Evolutionary conservation across 2,888 invertebrate species (phyloP).

Genomic region (Mesorhabditis belari): DNA sequence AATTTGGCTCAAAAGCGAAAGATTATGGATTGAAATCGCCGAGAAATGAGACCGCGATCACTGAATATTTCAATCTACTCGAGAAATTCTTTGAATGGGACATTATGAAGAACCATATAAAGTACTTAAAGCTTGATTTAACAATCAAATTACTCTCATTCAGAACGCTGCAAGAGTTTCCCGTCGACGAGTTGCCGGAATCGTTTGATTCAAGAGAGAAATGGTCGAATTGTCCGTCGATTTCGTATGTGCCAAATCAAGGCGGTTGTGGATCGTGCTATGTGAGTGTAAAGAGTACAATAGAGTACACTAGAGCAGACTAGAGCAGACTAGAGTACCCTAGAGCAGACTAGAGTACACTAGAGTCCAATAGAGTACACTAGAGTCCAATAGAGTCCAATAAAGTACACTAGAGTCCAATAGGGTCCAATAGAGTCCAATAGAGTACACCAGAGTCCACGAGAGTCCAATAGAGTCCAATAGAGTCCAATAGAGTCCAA

Average conservation of each 20-base stretch:
- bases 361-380: too few species aligned
- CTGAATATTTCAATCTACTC: slow-evolving; percentile 44
- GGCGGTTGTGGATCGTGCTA: slow-evolving; percentile 52
- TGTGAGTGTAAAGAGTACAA: slow-evolving; percentile 18
- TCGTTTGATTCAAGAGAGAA: slow-evolving; percentile 47
- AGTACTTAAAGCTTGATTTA: slow-evolving; percentile 13
- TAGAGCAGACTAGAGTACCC: too few species aligned
- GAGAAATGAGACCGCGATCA: slow-evolving; percentile 46
- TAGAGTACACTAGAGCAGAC: too few species aligned
- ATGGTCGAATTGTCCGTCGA: slow-evolving; percentile 49
- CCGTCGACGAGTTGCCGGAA: slow-evolving; percentile 32
- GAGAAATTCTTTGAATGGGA: slow-evolving; percentile 44
- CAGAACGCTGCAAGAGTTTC: slow-evolving; percentile 40
- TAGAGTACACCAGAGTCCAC: too few species aligned
- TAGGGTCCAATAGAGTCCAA: too few species aligned
- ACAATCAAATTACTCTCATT: slow-evolving; percentile 1
- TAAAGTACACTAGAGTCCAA: too few species aligned
- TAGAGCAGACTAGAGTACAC: too few species aligned
- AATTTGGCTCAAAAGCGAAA: slow-evolving; percentile 40
- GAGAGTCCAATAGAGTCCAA: too few species aligned
- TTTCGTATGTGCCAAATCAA: slow-evolving; percentile 47
- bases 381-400: too few species aligned
- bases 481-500: too few species aligned
- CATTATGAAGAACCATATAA: slow-evolving; percentile 43
- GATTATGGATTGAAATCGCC: slow-evolving; percentile 38